These are phyloP conservation scores for Plagodis pulveraria DNA, from an alignment of 2,888 invertebrate genomes.

Conservation along the genomic window DNA sequence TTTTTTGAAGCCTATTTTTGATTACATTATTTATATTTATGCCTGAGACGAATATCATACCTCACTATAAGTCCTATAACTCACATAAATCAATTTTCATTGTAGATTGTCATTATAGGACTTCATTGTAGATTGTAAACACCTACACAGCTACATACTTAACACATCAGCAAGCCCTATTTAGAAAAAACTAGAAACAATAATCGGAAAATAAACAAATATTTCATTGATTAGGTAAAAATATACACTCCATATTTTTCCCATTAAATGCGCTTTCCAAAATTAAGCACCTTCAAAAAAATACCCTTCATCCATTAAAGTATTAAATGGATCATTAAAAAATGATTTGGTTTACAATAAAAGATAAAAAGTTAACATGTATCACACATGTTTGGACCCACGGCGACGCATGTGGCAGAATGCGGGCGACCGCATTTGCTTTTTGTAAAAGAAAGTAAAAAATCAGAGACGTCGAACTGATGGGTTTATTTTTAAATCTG, in stretches of 20 bases:
- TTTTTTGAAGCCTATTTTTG: too few relatives aligned
- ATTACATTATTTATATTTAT: too few relatives aligned
- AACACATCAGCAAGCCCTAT: background rate
- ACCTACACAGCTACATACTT: too few relatives aligned
- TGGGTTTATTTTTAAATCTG: background rate
- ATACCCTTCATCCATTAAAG: conserved; percentile 5
- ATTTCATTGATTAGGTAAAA: background rate
- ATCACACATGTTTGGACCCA: conserved; percentile 35
- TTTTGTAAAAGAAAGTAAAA: conserved; percentile 45
- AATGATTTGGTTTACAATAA: conserved; percentile 4
- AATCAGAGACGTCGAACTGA: conserved; percentile 30
- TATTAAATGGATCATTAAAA: conserved; percentile 20
- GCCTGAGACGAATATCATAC: too few relatives aligned
- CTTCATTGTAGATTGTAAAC: too few relatives aligned
- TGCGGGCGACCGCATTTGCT: conserved; percentile 58
- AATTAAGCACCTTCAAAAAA: conserved; percentile 17
- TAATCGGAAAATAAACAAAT: background rate
- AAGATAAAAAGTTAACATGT: conserved; percentile 24
- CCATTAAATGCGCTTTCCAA: conserved; percentile 11
- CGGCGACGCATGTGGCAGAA: conserved; percentile 58
- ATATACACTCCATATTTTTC: conserved; percentile 13
- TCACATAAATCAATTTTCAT: too few relatives aligned
- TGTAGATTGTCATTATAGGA: too few relatives aligned
- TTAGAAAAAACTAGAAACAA: background rate
- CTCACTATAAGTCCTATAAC: too few relatives aligned